Evolutionary conservation across 2,113 vertebrate genomes (phyloP).

Genomic region (Tauraco erythrolophus): DNA sequence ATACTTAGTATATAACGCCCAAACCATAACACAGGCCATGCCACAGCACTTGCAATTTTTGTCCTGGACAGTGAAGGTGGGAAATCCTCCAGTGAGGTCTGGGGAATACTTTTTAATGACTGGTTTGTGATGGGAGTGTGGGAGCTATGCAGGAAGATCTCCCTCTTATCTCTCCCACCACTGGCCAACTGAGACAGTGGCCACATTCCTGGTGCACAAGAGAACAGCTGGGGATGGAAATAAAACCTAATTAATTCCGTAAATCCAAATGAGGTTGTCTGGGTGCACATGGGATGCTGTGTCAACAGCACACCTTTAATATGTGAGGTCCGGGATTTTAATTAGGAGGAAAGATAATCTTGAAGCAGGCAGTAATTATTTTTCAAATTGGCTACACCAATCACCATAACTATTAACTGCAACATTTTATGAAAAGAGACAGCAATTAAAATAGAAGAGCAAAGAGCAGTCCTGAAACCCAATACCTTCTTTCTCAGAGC

Average conservation of each 20-base stretch:
- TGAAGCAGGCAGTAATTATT: conserved; percentile 75
- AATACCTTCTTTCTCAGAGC: not conserved
- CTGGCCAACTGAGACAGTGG: conserved; percentile 63
- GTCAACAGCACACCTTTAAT: conserved; percentile 72
- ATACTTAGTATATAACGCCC: not conserved
- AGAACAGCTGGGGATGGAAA: conserved; percentile 77
- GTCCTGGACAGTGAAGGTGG: not conserved
- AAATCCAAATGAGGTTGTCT: conserved; percentile 74
- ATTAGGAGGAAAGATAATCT: conserved; percentile 78
- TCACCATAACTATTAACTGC: conserved; percentile 62
- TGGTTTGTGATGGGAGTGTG: not conserved
- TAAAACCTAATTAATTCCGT: conserved; percentile 80
- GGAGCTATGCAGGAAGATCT: conserved; percentile 12
- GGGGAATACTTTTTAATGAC: not conserved
- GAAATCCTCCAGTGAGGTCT: not conserved
- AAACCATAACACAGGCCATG: not conserved
- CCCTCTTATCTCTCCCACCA: conserved; percentile 7
- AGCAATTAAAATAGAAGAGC: conserved; percentile 51
- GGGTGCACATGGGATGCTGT: conserved; percentile 53
- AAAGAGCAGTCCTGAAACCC: conserved; percentile 21
- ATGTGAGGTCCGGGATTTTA: conserved; percentile 76
- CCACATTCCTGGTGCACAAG: not conserved
- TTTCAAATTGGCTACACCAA: conserved; percentile 70
- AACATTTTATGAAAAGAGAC: conserved; percentile 46
- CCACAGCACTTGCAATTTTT: not conserved